Evolutionary conservation across 2,888 invertebrate species (phyloP).

Genomic region (Callosobruchus maculatus): DNA sequence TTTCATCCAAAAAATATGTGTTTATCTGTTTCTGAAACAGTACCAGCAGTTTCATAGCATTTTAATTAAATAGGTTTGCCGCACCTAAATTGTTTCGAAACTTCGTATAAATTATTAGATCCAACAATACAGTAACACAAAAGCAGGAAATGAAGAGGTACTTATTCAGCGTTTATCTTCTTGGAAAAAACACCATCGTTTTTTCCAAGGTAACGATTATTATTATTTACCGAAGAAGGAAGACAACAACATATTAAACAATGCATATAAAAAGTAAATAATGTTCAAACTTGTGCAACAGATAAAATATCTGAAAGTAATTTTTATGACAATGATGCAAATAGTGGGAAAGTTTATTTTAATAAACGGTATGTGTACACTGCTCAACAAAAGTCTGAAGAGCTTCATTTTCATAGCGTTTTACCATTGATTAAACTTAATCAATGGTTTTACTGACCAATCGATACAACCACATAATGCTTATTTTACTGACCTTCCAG

Average conservation of each 20-base stretch:
- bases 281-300: not conserved
- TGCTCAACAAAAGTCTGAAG: too few species aligned
- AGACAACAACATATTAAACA: not conserved
- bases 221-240: not conserved
- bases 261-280: not conserved
- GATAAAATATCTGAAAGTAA: not conserved
- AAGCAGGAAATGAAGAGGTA: not conserved
- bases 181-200: not conserved
- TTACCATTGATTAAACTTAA: too few species aligned
- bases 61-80: too few species aligned
- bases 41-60: too few species aligned
- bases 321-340: not conserved
- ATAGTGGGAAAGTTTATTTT: not conserved
- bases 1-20: too few species aligned
- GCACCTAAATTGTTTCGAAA: not conserved
- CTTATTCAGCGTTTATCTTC: not conserved
- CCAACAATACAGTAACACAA: not conserved
- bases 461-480: too few species aligned
- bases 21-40: too few species aligned
- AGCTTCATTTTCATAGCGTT: too few species aligned
- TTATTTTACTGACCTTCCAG: too few species aligned
- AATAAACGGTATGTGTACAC: not conserved
- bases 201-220: not conserved
- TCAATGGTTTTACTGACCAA: too few species aligned
- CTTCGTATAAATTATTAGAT: too few species aligned